These are phyloP conservation scores for Reticulitermes lucifugus DNA, from an alignment of 2,888 invertebrate genomes.

Conservation along the genomic window DNA sequence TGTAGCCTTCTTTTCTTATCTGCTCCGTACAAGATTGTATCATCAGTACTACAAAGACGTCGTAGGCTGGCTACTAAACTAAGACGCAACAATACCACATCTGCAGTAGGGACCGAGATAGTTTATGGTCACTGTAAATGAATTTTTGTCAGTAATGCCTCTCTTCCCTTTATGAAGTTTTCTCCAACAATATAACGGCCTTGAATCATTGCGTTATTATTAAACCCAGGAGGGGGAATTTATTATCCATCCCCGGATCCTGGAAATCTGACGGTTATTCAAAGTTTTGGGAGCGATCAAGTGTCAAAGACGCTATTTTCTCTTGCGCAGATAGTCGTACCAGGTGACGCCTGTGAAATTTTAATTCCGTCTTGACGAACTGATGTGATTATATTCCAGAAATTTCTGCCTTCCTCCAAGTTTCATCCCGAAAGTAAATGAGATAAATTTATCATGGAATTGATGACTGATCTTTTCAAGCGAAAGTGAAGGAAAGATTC, in stretches of 20 bases:
- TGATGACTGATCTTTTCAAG: slow-evolving; percentile 6
- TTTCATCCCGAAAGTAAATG: background rate
- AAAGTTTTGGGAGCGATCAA: background rate
- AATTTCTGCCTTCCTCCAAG: background rate
- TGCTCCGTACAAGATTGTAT: slow-evolving; percentile 8
- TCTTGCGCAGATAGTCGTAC: background rate
- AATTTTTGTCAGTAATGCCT: background rate
- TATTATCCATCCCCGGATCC: background rate
- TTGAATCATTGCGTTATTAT: background rate
- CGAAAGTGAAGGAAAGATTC: slow-evolving; percentile 8
- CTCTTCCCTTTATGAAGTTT: background rate
- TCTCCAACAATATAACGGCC: background rate
- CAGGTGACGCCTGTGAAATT: slow-evolving; percentile 18
- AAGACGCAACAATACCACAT: background rate
- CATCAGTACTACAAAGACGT: background rate
- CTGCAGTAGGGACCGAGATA: background rate
- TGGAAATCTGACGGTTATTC: background rate
- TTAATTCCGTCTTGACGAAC: slow-evolving; percentile 17
- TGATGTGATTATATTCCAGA: slow-evolving; percentile 14
- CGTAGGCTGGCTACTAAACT: background rate
- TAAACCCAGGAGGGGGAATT: background rate
- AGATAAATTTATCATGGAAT: slow-evolving; percentile 8
- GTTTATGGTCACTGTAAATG: background rate
- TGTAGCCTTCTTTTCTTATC: background rate
- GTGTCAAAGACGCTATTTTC: slow-evolving; percentile 7